These are phyloP conservation scores for Allenopithecus nigroviridis DNA, from an alignment of 2,797 vertebrate species.

Conservation along the genomic window DNA sequence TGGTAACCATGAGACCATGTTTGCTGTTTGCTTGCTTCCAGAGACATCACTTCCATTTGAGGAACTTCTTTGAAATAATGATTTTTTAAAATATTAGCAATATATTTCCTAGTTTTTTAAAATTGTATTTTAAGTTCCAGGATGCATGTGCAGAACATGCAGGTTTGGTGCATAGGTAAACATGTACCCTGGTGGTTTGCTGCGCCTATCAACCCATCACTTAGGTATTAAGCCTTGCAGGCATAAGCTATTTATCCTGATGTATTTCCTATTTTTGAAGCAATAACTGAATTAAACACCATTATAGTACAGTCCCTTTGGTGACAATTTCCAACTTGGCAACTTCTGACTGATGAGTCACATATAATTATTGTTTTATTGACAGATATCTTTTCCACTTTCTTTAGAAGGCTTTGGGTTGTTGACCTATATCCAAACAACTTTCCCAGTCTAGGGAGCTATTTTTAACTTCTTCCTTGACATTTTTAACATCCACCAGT, in stretches of 20 bases:
- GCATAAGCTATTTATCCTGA: background rate
- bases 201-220: background rate
- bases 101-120: background rate
- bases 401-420: background rate
- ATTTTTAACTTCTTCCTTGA: conserved; percentile 32
- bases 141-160: background rate
- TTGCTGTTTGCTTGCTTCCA: background rate
- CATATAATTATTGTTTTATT: background rate
- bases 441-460: background rate
- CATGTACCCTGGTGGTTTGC: background rate
- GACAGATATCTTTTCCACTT: background rate
- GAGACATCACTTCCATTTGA: background rate
- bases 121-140: background rate
- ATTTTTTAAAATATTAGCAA: background rate
- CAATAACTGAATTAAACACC: background rate
- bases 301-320: background rate
- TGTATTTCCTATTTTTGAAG: background rate
- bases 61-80: background rate
- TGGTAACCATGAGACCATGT: background rate
- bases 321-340: background rate
- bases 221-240: background rate
- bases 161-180: background rate
- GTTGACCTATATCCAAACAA: background rate
- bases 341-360: conserved; percentile 4
- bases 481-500: background rate